Base-by-base conservation (phyloP, 2,888 invertebrate genomes). In the Linyphia triangularis region DNA sequence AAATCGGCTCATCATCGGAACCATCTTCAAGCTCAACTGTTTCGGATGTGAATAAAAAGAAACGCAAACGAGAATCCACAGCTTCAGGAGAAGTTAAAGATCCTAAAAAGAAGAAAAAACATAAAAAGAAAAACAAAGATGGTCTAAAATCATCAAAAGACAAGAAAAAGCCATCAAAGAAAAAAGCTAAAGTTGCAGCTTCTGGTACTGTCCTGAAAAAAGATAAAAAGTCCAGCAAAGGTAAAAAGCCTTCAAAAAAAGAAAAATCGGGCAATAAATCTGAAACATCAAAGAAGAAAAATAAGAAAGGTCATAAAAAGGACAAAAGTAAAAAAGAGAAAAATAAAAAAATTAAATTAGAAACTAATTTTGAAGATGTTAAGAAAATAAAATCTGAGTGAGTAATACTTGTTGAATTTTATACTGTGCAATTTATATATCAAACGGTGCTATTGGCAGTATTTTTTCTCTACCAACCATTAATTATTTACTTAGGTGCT, bases 161-260 rank as follows among this genome's bases (percentile, higher is more conserved):
- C 7, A 59, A 59, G 33, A 33, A 30, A 33, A 59, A 28, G 19
- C 16, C 30, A 10, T 57, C 30, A 13, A 63, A 63, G 61, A 77
- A 40, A 24, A 77, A 77, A 26, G 40, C 26, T 7, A 77, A 63
- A 77, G 9, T 77, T 16, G 10, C 24, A 16, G 40, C 63, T 26
- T 26, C 77, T n/a, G 77, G 77, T 26, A 16, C n/a, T 28, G 22
- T 67, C 16, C 65, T 65, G 19, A 67, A 65, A 67, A 79, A 79
- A 30, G 78, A 79, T 9, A 78, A 77, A 63, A 77, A 77, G 7
- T 72, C 37, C 0, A 16, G 24, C 26, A 63, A 16, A 33, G 33
- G 16, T n/a, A 51, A 51, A 24, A 57, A 73, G 28, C 57, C 51
- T n/a, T 16, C 51, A 5, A 16, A 51, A 28, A 28, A 57, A 37